These are phyloP conservation scores for Sylvicola fuscatus DNA, from an alignment of 2,888 invertebrate genomes.

Conservation along the genomic window DNA sequence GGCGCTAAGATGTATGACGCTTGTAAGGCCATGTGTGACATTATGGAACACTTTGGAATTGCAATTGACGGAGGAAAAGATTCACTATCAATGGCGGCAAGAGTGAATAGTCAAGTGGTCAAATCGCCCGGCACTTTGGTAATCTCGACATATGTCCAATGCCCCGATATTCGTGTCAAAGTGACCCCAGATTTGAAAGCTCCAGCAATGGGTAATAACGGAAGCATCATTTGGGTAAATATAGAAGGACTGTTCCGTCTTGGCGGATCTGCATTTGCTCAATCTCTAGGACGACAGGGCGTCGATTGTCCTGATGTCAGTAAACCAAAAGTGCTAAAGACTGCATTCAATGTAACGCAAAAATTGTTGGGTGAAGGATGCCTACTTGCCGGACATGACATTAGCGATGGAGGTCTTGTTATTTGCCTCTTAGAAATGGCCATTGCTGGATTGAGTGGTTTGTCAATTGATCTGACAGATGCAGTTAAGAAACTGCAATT, in stretches of 20 bases:
- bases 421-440: conserved; percentile 87
- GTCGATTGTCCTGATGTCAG: conserved; percentile 63
- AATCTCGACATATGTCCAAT: conserved; percentile 90
- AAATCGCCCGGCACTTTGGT: conserved; percentile 80
- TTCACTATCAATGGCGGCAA: conserved; percentile 91
- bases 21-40: conserved; percentile 67
- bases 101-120: conserved; percentile 29
- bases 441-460: conserved; percentile 75
- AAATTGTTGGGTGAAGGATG: conserved; percentile 40
- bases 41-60: conserved; percentile 62
- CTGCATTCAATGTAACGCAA: conserved; percentile 71
- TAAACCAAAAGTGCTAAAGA: conserved; percentile 39
- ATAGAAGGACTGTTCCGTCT: conserved; percentile 56
- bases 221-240: conserved; percentile 57
- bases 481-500: conserved; percentile 14
- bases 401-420: conserved; percentile 91
- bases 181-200: conserved; percentile 83
- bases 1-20: conserved; percentile 76
- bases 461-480: conserved; percentile 40
- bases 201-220: conserved; percentile 34
- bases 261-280: conserved; percentile 85
- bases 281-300: conserved; percentile 72
- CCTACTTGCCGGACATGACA: conserved; percentile 68
- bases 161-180: conserved; percentile 66
- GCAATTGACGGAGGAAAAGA: conserved; percentile 96